Percentiles rank a stretch among this genome's conserved stretches.
These are phyloP conservation scores for Hystrix cristata DNA, from an alignment of 2,113 vertebrate species.

Conservation along the genomic window DNA sequence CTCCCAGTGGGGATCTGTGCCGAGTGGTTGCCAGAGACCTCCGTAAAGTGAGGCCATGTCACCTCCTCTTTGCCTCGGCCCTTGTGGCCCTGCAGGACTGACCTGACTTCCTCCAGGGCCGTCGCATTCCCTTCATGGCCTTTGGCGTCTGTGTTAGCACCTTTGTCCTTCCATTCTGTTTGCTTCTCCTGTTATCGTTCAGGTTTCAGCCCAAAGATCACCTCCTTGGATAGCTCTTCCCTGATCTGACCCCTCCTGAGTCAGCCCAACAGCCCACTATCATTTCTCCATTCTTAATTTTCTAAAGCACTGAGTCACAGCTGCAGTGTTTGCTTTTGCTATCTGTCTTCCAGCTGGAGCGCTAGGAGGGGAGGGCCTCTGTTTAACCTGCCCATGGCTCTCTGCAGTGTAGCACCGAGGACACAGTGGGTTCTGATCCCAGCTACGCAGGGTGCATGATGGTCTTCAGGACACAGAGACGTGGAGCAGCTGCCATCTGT, in stretches of 20 bases:
- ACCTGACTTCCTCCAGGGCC: neutral
- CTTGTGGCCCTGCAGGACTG: neutral
- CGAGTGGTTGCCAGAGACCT: neutral
- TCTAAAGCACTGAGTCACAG: neutral
- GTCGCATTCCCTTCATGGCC: neutral
- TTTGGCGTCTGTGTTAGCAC: neutral
- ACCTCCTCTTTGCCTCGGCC: neutral
- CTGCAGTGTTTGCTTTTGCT: neutral
- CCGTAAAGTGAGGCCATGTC: neutral
- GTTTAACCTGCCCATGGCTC: neutral
- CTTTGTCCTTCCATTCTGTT: neutral
- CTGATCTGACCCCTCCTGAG: neutral
- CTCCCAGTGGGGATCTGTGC: neutral
- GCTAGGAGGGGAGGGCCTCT: neutral
- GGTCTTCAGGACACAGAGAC: neutral
- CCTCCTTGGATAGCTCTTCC: neutral
- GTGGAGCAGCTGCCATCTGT: neutral
- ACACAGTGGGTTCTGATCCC: neutral
- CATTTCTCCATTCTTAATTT: neutral
- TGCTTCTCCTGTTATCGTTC: neutral
- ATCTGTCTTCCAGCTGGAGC: neutral
- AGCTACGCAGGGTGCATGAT: neutral
- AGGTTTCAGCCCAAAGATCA: conserved; percentile 18
- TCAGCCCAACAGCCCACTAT: neutral
- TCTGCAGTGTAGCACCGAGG: neutral